Evolutionary conservation across 2,888 invertebrate genomes (phyloP).

Genomic region (Agapostemon virescens): DNA sequence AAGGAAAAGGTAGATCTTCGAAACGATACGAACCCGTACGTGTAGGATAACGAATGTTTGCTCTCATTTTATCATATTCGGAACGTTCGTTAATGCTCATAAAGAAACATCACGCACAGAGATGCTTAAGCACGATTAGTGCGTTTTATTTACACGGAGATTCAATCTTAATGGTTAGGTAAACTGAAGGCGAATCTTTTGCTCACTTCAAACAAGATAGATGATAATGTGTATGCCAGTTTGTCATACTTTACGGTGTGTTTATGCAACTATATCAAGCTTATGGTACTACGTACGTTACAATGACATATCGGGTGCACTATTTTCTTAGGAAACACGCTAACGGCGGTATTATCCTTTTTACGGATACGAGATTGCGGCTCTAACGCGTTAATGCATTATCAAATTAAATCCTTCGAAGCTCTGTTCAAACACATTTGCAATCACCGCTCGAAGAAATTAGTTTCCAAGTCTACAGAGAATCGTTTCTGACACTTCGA

Average conservation of each 20-base stretch:
- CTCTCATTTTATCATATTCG: not conserved
- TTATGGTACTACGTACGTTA: not conserved
- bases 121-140: not conserved
- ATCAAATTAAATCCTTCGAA: not conserved
- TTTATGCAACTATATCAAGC: not conserved
- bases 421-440: not conserved
- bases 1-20: not conserved
- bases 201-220: constrained; percentile 5
- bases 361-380: too few species aligned
- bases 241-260: not conserved
- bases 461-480: constrained; percentile 14
- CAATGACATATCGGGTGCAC: not conserved
- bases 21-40: not conserved
- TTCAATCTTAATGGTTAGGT: not conserved
- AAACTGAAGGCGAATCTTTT: not conserved
- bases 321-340: not conserved
- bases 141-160: constrained; percentile 10
- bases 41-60: not conserved
- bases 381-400: not conserved
- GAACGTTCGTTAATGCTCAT: not conserved
- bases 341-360: not conserved
- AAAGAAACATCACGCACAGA: not conserved
- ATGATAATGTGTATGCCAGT: not conserved
- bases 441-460: constrained; percentile 10
- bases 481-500: constrained; percentile 41